Evolutionary conservation across 2,113 vertebrate genomes (phyloP).

Genomic region (Solenodon paradoxus): DNA sequence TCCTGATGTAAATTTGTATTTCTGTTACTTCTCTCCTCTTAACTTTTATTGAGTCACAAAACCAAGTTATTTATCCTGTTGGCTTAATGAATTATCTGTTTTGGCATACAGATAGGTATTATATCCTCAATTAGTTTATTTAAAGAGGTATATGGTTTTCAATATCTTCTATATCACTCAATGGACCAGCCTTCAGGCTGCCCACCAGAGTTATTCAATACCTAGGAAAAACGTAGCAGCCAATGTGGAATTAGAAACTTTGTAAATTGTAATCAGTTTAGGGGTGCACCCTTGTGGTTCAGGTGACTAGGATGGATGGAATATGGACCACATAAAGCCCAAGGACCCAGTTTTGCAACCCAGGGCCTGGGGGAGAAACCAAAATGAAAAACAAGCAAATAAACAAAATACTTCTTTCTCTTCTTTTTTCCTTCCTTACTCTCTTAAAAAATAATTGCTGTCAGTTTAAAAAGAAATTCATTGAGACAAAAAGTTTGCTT

Average conservation of each 20-base stretch:
- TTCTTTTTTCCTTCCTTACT: too few relatives aligned
- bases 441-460: too few relatives aligned
- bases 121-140: not conserved
- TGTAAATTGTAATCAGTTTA: constrained; percentile 1
- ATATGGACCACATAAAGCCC: too few relatives aligned
- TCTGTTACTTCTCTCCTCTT: not conserved
- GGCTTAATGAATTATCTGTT: not conserved
- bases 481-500: not conserved
- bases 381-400: too few relatives aligned
- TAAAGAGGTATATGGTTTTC: not conserved
- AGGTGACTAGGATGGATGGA: too few relatives aligned
- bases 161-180: not conserved
- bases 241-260: not conserved
- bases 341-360: too few relatives aligned
- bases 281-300: too few relatives aligned
- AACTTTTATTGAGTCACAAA: not conserved
- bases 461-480: not conserved
- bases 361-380: too few relatives aligned
- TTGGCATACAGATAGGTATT: not conserved
- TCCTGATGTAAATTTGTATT: not conserved
- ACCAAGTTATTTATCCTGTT: not conserved
- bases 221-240: not conserved
- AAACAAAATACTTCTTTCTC: too few relatives aligned
- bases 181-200: not conserved
- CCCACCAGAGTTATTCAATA: not conserved